Evolutionary conservation across 2,797 vertebrate species (phyloP).

Genomic region (Coreius guichenoti): DNA sequence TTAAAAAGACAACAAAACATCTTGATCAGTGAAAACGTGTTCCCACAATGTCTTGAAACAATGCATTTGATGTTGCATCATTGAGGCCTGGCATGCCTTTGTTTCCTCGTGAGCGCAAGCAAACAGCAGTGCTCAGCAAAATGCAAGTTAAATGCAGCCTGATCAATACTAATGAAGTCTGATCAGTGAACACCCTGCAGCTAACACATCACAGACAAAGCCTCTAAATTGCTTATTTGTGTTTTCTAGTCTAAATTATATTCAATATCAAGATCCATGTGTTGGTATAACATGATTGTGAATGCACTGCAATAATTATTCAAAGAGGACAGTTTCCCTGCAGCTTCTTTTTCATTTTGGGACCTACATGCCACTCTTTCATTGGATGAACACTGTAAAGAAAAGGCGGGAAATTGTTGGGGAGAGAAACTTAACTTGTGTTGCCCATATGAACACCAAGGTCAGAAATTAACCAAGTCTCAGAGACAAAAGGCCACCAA

Average conservation of each 20-base stretch:
- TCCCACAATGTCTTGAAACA: neutral
- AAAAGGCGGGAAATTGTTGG: neutral
- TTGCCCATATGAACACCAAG: too few relatives aligned
- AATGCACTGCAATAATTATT: neutral
- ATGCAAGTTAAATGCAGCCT: conserved; percentile 25
- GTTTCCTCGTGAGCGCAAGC: conserved; percentile 31
- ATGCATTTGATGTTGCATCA: conserved; percentile 20
- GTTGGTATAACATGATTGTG: neutral
- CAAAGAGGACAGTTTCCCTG: neutral
- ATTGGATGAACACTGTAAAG: neutral
- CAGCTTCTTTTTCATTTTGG: neutral
- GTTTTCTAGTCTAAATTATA: conserved; percentile 25
- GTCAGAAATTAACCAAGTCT: neutral
- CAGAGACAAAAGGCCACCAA: neutral
- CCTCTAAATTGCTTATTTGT: conserved; percentile 23
- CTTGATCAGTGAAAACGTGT: neutral
- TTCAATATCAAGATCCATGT: neutral
- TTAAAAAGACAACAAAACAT: conserved; percentile 15
- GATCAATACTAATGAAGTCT: conserved; percentile 61
- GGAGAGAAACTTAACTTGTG: neutral
- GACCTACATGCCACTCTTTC: neutral
- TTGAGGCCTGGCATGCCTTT: neutral
- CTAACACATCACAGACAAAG: conserved; percentile 41
- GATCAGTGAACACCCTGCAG: conserved; percentile 49
- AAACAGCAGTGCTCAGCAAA: conserved; percentile 49